A percentile compares a stretch with the other conserved stretches of the same genome.
phyloP scores from a whole-genome alignment of 2,797 vertebrate species.

The Mergus octosetaceus region DNA sequence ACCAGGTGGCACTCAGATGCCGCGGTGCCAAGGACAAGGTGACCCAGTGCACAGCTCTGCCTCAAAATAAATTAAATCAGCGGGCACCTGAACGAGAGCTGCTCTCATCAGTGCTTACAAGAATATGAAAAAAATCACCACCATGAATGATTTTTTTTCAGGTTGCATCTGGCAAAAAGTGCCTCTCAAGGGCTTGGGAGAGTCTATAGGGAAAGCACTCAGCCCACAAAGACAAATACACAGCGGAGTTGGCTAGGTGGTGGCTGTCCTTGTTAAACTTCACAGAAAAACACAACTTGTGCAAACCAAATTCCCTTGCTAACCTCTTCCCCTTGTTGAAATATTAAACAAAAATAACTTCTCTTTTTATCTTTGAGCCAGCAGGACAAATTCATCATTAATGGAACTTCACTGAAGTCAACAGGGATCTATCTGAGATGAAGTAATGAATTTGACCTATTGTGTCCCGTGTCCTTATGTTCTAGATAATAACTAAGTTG shows the following conservation, averaged over 20 bases:
- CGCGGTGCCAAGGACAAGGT: not conserved
- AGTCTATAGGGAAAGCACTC: conserved; percentile 48
- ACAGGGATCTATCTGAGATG: conserved; percentile 47
- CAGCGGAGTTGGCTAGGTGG: conserved; percentile 58
- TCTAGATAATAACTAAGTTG: conserved; percentile 39
- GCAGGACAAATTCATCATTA: conserved; percentile 62
- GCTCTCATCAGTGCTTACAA: not conserved
- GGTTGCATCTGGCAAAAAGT: conserved; percentile 26
- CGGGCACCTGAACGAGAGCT: not conserved
- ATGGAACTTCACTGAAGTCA: conserved; percentile 64
- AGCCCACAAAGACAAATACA: conserved; percentile 70
- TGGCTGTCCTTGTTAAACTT: conserved; percentile 66
- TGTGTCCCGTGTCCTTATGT: conserved; percentile 17
- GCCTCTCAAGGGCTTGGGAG: conserved; percentile 20
- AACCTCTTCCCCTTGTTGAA: conserved; percentile 76
- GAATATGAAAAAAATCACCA: not conserved
- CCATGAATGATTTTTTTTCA: not conserved
- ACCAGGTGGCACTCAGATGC: conserved; percentile 34
- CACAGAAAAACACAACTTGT: conserved; percentile 71
- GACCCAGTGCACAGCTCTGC: not conserved
- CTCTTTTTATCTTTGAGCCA: conserved; percentile 73
- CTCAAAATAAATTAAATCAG: not conserved
- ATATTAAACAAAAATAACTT: conserved; percentile 76
- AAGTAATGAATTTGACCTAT: conserved; percentile 61
- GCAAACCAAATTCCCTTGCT: conserved; percentile 59